Percentiles rank a stretch among this genome's conserved stretches.
Conservation (phyloP, 2,888 invertebrate genomes). For the Leucophenga maculata region DNA sequence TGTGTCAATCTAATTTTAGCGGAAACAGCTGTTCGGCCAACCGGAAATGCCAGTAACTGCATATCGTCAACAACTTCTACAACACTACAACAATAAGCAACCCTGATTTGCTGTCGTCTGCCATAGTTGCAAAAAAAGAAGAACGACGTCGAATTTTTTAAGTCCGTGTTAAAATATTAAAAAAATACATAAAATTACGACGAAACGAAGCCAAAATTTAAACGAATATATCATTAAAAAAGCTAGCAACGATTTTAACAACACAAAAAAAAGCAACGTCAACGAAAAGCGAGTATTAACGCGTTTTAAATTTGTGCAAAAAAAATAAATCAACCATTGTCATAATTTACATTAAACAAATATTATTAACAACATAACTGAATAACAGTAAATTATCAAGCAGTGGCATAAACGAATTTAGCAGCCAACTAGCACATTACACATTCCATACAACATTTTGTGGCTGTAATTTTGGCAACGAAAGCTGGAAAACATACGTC, state of each 20-base stretch:
- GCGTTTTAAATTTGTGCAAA: conserved; percentile 42
- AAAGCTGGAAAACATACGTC: no score
- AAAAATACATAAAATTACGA: conserved; percentile 29
- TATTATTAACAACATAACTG: conserved; percentile 57
- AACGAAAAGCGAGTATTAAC: conserved; percentile 40
- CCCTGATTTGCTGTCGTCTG: conserved; percentile 25
- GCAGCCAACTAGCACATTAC: no score
- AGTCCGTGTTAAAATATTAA: conserved; percentile 42
- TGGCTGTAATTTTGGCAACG: conserved; percentile 49
- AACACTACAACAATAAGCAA: conserved; percentile 40
- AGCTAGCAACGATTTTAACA: not conserved
- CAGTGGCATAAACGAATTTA: conserved; percentile 42
- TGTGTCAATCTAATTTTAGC: not conserved
- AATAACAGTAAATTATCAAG: conserved; percentile 56
- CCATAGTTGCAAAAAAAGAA: conserved; percentile 47
- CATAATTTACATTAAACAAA: conserved; percentile 53
- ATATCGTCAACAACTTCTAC: conserved; percentile 21
- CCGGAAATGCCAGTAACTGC: not conserved
- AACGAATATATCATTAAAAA: conserved; percentile 13
- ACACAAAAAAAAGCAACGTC: conserved; percentile 35
- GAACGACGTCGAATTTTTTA: conserved; percentile 58
- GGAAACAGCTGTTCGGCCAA: conserved; percentile 6
- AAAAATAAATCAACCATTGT: conserved; percentile 51
- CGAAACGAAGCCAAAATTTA: conserved; percentile 45
- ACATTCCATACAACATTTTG: no score